A percentile compares a stretch with the other conserved stretches of the same genome.
phyloP scores from a whole-genome alignment of 2,113 vertebrate species.

The Scortum barcoo region DNA sequence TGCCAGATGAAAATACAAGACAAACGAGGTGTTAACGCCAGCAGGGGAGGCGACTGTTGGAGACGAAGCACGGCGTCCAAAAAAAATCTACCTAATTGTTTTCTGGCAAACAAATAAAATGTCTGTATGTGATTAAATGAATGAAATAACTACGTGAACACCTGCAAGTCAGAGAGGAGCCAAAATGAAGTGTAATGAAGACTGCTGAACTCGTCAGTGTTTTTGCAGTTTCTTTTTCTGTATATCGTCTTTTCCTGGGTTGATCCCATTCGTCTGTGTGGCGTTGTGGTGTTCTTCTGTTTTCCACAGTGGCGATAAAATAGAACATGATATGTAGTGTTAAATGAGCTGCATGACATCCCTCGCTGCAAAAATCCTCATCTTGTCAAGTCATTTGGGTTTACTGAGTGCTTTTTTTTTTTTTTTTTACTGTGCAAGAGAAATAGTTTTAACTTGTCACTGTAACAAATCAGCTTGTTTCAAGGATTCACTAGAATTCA shows the following conservation, averaged over 20 bases:
- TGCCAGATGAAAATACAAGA: neutral
- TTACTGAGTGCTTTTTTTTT: neutral
- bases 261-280: neutral
- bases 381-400: neutral
- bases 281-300: neutral
- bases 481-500: neutral
- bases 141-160: constrained; percentile 9
- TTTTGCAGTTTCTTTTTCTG: neutral
- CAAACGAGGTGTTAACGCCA: neutral
- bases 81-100: constrained; percentile 5
- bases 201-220: neutral
- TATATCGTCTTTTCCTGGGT: neutral
- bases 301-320: neutral
- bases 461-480: neutral
- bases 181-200: neutral
- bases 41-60: neutral
- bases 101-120: constrained; percentile 8
- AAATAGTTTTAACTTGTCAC: neutral
- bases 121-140: constrained; percentile 17
- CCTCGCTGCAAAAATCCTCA: neutral
- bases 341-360: neutral
- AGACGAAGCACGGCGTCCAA: neutral
- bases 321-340: neutral
- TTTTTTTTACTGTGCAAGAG: neutral
- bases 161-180: constrained; percentile 9